A percentile compares a stretch with the other conserved stretches of the same genome.
These are phyloP conservation scores for Cyclura pinguis DNA, from an alignment of 2,797 vertebrate genomes.

Conservation along the genomic window DNA sequence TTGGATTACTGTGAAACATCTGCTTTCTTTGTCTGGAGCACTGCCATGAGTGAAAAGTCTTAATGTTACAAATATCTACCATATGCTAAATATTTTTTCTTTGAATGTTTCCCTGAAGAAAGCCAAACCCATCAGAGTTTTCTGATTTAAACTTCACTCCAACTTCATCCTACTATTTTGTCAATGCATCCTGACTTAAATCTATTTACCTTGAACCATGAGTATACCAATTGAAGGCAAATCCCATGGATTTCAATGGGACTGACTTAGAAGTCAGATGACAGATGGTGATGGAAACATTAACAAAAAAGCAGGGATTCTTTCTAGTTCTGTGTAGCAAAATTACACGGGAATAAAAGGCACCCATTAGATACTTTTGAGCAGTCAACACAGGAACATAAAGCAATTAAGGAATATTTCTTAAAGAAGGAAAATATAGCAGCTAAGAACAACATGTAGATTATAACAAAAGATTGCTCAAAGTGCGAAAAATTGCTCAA, in stretches of 20 bases:
- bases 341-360: background rate
- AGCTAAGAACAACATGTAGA: slow-evolving; percentile 22
- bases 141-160: background rate
- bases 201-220: background rate
- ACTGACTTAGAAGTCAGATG: background rate
- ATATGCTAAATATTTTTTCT: background rate
- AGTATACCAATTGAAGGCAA: background rate
- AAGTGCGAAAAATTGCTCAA: slow-evolving; percentile 13
- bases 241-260: slow-evolving; percentile 1
- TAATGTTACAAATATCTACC: background rate
- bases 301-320: background rate
- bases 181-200: background rate
- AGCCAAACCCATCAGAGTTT: background rate
- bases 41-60: slow-evolving; percentile 32
- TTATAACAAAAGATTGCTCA: slow-evolving; percentile 27
- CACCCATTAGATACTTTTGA: background rate
- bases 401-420: background rate
- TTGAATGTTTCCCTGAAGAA: background rate
- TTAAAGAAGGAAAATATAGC: background rate
- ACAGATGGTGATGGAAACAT: background rate
- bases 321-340: background rate
- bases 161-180: background rate
- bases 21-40: slow-evolving; percentile 38
- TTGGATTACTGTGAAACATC: slow-evolving; percentile 46
- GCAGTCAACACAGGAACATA: background rate